Conservation (phyloP, 2,888 invertebrate species). For the Leptopilina drosophilae region DNA sequence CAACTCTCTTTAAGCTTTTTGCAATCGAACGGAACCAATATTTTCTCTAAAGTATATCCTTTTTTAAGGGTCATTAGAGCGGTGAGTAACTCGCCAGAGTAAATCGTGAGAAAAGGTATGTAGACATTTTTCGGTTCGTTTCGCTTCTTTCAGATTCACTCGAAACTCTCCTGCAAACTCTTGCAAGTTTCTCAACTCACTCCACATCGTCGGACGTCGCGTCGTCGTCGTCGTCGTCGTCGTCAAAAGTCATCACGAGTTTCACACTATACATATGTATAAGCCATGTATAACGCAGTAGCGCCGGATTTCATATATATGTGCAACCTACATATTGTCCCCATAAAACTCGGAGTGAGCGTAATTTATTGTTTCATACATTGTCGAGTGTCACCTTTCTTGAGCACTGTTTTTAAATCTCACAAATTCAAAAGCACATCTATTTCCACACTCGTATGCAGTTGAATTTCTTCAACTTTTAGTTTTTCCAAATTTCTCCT, state of each 20-base stretch:
- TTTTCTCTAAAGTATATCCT: conserved; percentile 1
- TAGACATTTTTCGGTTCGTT: conserved; percentile 29
- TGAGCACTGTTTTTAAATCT: conserved; percentile 21
- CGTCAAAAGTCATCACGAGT: no score
- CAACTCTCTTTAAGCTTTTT: neutral
- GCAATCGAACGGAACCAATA: conserved; percentile 14
- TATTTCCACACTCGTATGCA: no score
- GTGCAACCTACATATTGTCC: conserved; percentile 52
- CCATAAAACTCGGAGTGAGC: conserved; percentile 50
- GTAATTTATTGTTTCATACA: conserved; percentile 58
- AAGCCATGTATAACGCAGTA: no score
- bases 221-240: no score
- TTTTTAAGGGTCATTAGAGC: conserved; percentile 6
- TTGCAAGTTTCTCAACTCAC: neutral
- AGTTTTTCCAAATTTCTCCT: no score
- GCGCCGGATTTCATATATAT: neutral
- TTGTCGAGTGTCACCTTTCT: conserved; percentile 9
- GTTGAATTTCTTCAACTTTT: no score
- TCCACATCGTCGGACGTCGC: neutral
- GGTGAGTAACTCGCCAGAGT: neutral
- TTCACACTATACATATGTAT: no score
- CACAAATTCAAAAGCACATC: neutral
- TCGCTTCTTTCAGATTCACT: neutral
- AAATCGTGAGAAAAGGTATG: neutral
- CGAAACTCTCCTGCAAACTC: conserved; percentile 11